A percentile compares a stretch with the other conserved stretches of the same genome.
Conservation (phyloP, 2,888 invertebrate species). For the Himalopsyche tibetana region DNA sequence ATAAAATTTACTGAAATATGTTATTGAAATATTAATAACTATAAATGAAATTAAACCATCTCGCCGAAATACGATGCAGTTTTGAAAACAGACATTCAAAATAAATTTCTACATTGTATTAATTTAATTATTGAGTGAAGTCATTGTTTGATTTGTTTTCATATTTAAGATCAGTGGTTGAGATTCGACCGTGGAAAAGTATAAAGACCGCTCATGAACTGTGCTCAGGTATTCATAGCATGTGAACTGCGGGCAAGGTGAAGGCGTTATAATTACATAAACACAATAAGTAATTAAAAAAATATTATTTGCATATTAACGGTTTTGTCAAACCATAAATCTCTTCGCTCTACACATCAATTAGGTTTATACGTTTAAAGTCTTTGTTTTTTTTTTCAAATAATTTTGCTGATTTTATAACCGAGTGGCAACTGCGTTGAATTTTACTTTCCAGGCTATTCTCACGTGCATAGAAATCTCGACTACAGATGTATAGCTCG, state of each 20-base stretch:
- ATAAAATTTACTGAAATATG: too few species aligned
- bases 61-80: neutral
- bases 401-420: too few species aligned
- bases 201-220: neutral
- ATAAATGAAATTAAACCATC: too few species aligned
- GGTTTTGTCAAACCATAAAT: neutral
- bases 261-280: conserved; percentile 12
- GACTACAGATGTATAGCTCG: too few species aligned
- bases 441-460: too few species aligned
- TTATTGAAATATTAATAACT: too few species aligned
- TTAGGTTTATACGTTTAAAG: too few species aligned
- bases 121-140: neutral
- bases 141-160: neutral
- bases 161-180: neutral
- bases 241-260: neutral
- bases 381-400: too few species aligned
- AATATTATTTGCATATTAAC: conserved; percentile 9
- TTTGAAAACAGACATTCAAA: neutral
- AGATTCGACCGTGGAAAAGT: neutral
- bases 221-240: neutral
- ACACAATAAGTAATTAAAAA: conserved; percentile 13
- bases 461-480: too few species aligned
- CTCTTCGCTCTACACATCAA: too few species aligned
- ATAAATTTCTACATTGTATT: neutral
- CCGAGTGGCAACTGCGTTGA: too few species aligned